Percentiles rank a stretch among this genome's conserved stretches.
phyloP scores from a whole-genome alignment of 2,113 vertebrate species.

The Pygoscelis adeliae region DNA sequence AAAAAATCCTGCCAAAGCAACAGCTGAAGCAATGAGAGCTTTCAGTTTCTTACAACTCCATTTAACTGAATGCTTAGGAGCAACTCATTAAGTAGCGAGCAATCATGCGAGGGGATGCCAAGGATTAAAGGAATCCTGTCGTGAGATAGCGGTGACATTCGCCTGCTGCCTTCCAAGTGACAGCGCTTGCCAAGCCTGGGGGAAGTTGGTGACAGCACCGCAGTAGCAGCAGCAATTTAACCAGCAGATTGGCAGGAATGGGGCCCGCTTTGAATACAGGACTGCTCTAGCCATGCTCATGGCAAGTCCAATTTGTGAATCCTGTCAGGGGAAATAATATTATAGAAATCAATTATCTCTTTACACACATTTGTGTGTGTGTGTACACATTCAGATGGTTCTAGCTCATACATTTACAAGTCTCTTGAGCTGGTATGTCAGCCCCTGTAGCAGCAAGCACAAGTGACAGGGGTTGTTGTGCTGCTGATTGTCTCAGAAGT shows the following conservation, averaged over 20 bases:
- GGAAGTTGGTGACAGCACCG: not conserved
- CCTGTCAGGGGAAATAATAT: not conserved
- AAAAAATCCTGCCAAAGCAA: conserved; percentile 38
- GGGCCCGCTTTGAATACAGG: not conserved
- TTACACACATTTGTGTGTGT: not conserved
- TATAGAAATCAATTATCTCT: not conserved
- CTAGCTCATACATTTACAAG: not conserved
- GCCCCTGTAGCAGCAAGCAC: not conserved
- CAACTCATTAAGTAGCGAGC: conserved; percentile 68
- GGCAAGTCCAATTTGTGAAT: not conserved
- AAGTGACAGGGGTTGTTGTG: not conserved
- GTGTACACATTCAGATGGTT: not conserved
- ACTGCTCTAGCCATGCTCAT: not conserved
- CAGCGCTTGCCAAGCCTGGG: not conserved
- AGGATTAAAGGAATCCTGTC: conserved; percentile 59
- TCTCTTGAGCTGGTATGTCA: not conserved
- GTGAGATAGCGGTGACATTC: conserved; percentile 36
- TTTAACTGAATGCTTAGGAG: conserved; percentile 36
- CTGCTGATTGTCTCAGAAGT: not conserved
- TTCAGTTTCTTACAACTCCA: conserved; percentile 47
- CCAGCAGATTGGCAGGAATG: not conserved
- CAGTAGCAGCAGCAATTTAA: not conserved
- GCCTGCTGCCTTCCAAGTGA: conserved; percentile 42
- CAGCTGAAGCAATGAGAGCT: conserved; percentile 36
- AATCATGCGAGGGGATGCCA: conserved; percentile 14